phyloP scores from a whole-genome alignment of 2,888 invertebrate species.

The Synergus gifuensis region DNA sequence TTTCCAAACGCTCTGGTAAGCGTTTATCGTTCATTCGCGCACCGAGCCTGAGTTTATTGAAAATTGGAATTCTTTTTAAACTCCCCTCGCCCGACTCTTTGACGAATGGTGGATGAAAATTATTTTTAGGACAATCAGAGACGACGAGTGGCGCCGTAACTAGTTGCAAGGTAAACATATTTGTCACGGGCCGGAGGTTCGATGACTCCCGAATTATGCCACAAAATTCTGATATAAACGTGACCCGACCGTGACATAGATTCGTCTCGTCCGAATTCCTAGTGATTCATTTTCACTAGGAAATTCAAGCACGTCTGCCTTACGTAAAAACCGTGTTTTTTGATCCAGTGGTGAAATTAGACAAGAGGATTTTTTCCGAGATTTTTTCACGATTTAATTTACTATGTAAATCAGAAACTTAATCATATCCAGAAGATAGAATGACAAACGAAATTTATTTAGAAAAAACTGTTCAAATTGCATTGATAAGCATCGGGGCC shows the following conservation, averaged over 20 bases:
- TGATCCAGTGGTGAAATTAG: not conserved
- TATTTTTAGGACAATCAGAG: slow-evolving; percentile 27
- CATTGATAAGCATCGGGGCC: not conserved
- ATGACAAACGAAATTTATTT: too few species aligned
- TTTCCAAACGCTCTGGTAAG: slow-evolving; percentile 17
- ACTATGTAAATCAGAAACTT: too few species aligned
- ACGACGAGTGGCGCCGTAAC: slow-evolving; percentile 9
- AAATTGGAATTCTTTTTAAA: slow-evolving; percentile 28
- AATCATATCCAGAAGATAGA: too few species aligned
- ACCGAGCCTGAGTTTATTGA: slow-evolving; percentile 39
- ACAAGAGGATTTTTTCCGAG: not conserved
- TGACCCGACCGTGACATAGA: slow-evolving; percentile 15
- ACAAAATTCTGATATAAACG: slow-evolving; percentile 3
- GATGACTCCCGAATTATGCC: slow-evolving; percentile 8
- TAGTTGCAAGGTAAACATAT: slow-evolving; percentile 1
- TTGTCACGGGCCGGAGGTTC: not conserved
- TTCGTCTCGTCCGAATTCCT: not conserved
- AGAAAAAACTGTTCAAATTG: not conserved
- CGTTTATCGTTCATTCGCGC: slow-evolving; percentile 37
- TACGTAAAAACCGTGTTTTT: not conserved
- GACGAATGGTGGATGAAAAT: slow-evolving; percentile 12
- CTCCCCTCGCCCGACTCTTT: not conserved
- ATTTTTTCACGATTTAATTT: not conserved
- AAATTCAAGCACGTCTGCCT: not conserved
- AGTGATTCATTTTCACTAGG: not conserved